Percentiles rank a stretch among this genome's conserved stretches.
These are phyloP conservation scores for Stylophora pistillata DNA, from an alignment of 64 coral and sea anemone genomes.

Conservation along the genomic window DNA sequence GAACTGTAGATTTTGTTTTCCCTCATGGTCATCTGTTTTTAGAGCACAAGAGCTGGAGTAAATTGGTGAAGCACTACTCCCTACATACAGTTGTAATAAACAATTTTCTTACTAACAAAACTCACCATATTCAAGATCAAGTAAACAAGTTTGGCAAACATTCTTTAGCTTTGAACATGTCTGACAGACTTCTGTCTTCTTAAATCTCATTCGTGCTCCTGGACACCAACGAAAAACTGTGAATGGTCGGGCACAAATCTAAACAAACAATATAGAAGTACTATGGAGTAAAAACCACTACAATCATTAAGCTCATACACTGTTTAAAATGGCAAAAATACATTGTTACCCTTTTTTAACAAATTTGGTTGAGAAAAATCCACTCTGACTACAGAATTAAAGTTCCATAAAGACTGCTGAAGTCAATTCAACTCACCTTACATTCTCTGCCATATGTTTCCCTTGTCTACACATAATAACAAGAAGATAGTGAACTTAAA, in stretches of 20 bases:
- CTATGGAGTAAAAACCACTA: too few relatives aligned
- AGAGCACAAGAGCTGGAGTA: too few relatives aligned
- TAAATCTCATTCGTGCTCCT: constrained; percentile 98
- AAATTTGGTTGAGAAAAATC: too few relatives aligned
- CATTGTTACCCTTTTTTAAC: background rate
- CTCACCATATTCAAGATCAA: constrained; percentile 99
- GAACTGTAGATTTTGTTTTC: too few relatives aligned
- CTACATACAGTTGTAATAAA: background rate
- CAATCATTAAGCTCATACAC: background rate
- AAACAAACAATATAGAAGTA: background rate
- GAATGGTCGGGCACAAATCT: constrained; percentile 98
- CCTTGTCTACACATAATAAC: constrained; percentile 68
- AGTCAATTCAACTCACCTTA: constrained; percentile 59
- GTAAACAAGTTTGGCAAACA: constrained; percentile 95
- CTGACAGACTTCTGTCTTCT: constrained; percentile 99
- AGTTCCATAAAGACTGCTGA: too few relatives aligned
- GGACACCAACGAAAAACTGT: constrained; percentile 99
- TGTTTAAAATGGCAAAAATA: background rate
- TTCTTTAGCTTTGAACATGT: constrained; percentile 99
- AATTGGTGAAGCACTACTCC: too few relatives aligned
- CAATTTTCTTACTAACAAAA: background rate
- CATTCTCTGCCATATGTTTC: constrained; percentile 97
- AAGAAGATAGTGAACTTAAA: background rate
- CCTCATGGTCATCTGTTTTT: too few relatives aligned
- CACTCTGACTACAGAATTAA: background rate